phyloP scores from a whole-genome alignment of 1,140 invertebrate genomes.

The Atta colombica region DNA sequence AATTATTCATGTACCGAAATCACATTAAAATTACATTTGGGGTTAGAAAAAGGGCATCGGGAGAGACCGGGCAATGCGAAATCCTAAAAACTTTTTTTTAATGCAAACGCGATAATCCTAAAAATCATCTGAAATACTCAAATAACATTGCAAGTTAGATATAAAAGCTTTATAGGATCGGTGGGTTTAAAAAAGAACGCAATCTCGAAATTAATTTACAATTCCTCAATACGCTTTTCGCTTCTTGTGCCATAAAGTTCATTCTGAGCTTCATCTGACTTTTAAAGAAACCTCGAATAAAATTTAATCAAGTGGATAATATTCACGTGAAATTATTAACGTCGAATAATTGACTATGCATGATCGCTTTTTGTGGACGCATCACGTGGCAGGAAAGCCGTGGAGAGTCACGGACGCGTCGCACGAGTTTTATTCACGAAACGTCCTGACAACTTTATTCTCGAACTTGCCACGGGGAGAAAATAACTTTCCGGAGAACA shows the following conservation, averaged over 20 bases:
- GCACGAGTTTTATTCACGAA: slow-evolving; percentile 58
- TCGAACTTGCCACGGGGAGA: slow-evolving; percentile 51
- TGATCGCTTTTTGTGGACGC: slow-evolving; percentile 37
- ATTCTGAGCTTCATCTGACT: slow-evolving; percentile 35
- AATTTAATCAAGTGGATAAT: slow-evolving; percentile 51
- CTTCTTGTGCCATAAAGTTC: neutral
- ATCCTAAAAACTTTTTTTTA: slow-evolving; percentile 10
- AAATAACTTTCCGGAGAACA: slow-evolving; percentile 76
- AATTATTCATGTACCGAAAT: slow-evolving; percentile 70
- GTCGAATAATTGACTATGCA: slow-evolving; percentile 62
- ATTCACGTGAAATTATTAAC: slow-evolving; percentile 57
- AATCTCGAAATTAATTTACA: slow-evolving; percentile 32
- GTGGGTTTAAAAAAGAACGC: neutral
- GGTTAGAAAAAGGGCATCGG: slow-evolving; percentile 40
- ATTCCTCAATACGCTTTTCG: neutral
- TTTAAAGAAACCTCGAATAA: slow-evolving; percentile 49
- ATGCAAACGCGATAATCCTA: slow-evolving; percentile 5
- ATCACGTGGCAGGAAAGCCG: slow-evolving; percentile 23
- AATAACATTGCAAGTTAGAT: neutral
- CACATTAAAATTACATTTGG: slow-evolving; percentile 64
- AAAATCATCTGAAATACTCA: neutral
- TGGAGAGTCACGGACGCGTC: neutral
- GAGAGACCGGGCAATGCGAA: neutral
- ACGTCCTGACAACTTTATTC: slow-evolving; percentile 64
- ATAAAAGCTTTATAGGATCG: neutral